phyloP scores from a whole-genome alignment of 2,797 vertebrate genomes.

The Poeciliopsis presidionis region DNA sequence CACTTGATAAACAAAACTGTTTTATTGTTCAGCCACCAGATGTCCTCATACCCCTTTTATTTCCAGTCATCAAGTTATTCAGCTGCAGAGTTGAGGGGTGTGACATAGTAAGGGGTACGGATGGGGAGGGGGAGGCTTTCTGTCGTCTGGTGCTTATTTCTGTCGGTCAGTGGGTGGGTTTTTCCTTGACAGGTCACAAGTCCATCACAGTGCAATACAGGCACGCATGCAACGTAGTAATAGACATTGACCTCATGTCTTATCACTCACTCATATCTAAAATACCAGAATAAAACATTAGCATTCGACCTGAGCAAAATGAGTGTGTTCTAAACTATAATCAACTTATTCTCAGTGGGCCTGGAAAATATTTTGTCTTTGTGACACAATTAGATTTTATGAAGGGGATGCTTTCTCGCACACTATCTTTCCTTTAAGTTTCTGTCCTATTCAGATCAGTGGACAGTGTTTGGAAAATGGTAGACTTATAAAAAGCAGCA shows the following conservation, averaged over 20 bases:
- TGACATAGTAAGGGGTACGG: neutral
- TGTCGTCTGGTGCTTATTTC: neutral
- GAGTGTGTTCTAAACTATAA: neutral
- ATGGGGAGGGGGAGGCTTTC: neutral
- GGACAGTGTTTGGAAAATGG: neutral
- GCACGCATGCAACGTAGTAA: neutral
- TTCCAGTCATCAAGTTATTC: neutral
- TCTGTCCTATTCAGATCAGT: neutral
- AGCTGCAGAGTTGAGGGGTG: neutral
- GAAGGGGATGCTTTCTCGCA: neutral
- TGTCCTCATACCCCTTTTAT: constrained; percentile 53
- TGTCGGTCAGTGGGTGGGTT: neutral
- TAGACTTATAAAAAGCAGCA: neutral
- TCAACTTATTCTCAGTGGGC: no score
- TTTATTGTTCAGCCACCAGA: constrained; percentile 56
- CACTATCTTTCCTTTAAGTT: neutral
- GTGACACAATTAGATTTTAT: neutral
- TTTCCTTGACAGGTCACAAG: neutral
- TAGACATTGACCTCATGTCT: neutral
- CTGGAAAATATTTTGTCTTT: neutral
- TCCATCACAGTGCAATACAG: neutral
- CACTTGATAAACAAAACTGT: neutral
- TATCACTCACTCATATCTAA: neutral
- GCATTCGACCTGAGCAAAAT: neutral
- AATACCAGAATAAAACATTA: neutral